Evolutionary conservation across 2,113 vertebrate species (phyloP), one percentile per base, ranked within the genome.

Genomic region (Sinosuthora webbiana): DNA sequence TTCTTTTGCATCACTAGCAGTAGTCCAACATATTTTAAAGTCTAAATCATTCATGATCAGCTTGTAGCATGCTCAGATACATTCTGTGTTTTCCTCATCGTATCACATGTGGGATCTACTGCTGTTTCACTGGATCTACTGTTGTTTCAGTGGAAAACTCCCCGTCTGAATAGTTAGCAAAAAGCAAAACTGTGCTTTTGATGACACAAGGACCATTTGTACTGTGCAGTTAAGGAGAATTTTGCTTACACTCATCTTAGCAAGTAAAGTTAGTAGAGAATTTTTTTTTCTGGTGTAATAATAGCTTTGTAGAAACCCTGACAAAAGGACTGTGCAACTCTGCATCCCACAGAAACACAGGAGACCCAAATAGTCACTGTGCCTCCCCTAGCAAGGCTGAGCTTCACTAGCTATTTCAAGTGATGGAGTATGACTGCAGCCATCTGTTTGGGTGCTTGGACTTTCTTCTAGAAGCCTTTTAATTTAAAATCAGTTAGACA

Each of bases 1-100:
- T 78, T 79, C 30, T 81, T 84, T 75, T 75, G 37, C 39, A 35
- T 59, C 12, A 14, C 9, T 55, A 60, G 15, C 31, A 69, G 22
- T 19, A 52, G 27, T 49, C 16, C 39, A 63, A 71, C 44, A 22
- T 37, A 8, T 11, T 60, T 77, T 71, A 13, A 74, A 60, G 39
- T 81, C 47, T 42, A 42, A 62, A 67, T 78, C 4, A 13, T 67
- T 78, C 4, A 6, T 63, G 62, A 59, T 42, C 17, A 63, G 21
- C 6, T 2, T 68, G 23, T n/a, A 74, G 5, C 1, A 2, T 3
- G 3, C 11, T 79, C 0, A 0, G 45, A 50, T 35, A 31, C 1
- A 24, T 12, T 17, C 41, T 90, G 10, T 53, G 15, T 53, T 85
- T 88, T 57, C 76, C 28, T 41, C 33, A 39, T 67, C 21, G 2